A percentile compares a stretch with the other conserved stretches of the same genome.
Evolutionary conservation across 2,113 vertebrate genomes (phyloP).

Genomic region (Sterrhoptilus dennistouni): DNA sequence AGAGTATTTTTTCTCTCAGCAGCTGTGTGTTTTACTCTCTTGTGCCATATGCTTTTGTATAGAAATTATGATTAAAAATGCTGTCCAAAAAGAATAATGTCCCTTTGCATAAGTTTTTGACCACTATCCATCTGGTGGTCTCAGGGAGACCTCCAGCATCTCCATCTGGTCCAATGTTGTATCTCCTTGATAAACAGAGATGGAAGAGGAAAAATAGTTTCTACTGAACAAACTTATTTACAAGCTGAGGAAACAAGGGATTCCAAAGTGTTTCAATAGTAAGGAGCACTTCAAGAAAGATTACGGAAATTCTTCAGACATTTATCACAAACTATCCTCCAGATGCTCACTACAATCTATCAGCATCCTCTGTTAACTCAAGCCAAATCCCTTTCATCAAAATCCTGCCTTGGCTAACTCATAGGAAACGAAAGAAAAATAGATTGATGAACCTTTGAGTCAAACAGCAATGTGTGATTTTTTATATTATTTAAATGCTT

Average conservation of each 20-base stretch:
- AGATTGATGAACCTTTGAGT: background rate
- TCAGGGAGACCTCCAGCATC: background rate
- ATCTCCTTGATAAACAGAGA: background rate
- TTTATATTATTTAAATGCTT: background rate
- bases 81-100: background rate
- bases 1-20: background rate
- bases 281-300: background rate
- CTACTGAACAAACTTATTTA: background rate
- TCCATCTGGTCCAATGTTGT: background rate
- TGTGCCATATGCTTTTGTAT: background rate
- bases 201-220: background rate
- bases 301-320: slow-evolving; percentile 13
- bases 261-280: background rate
- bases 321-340: background rate
- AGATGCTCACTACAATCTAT: background rate
- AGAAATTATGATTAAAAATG: slow-evolving; percentile 5
- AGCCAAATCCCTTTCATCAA: slow-evolving; percentile 4
- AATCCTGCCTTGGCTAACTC: background rate
- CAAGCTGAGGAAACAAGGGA: background rate
- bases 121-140: background rate
- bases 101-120: background rate
- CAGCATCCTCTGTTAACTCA: background rate
- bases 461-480: background rate
- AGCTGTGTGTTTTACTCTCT: background rate
- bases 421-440: background rate